Conservation (phyloP, 2,113 vertebrate species). For the Trematocara macrostoma region DNA sequence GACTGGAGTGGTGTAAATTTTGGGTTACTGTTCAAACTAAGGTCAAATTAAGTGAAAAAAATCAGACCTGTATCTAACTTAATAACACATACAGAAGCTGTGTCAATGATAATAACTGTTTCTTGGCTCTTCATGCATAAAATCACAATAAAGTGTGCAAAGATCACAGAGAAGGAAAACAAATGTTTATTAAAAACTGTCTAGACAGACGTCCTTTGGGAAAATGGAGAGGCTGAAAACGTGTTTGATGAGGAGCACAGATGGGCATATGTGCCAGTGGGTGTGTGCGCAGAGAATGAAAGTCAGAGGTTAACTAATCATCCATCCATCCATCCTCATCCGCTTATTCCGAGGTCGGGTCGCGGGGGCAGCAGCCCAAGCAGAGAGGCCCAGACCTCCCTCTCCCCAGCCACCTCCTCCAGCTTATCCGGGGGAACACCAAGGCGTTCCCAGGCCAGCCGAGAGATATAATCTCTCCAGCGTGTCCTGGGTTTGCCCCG, state of each 20-base stretch:
- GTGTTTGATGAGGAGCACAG: constrained; percentile 9
- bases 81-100: not conserved
- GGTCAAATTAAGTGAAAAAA: not conserved
- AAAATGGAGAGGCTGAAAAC: not conserved
- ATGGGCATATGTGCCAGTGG: not conserved
- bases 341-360: too few relatives aligned
- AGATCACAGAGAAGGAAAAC: not conserved
- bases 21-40: not conserved
- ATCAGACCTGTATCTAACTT: not conserved
- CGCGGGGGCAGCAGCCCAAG: too few relatives aligned
- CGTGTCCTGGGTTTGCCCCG: too few relatives aligned
- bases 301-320: not conserved
- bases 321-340: too few relatives aligned
- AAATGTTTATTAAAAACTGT: constrained; percentile 12
- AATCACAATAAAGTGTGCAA: not conserved
- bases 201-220: constrained; percentile 2
- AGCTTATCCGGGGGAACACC: too few relatives aligned
- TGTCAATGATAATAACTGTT: not conserved
- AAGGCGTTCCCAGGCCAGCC: too few relatives aligned
- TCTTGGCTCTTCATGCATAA: not conserved
- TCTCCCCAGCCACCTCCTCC: too few relatives aligned
- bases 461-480: too few relatives aligned
- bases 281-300: not conserved
- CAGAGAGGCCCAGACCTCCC: too few relatives aligned
- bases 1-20: not conserved